Conservation (phyloP, 2,113 vertebrate genomes). For the Ciconia stormi region DNA sequence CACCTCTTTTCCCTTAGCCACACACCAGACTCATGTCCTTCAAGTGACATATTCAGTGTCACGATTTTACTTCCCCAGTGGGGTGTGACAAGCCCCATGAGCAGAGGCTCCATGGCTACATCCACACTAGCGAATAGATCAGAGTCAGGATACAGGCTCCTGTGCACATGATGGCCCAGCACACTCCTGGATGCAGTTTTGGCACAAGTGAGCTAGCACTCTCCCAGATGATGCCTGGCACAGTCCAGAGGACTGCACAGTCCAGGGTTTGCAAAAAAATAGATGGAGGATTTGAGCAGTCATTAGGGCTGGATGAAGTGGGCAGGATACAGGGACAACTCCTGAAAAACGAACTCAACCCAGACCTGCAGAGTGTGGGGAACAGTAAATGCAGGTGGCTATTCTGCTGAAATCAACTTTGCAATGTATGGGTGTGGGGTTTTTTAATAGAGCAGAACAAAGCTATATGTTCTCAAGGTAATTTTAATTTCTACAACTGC, state of each 20-base stretch:
- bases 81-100: background rate
- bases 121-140: background rate
- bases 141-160: background rate
- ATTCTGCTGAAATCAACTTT: background rate
- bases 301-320: background rate
- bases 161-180: background rate
- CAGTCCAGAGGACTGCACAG: background rate
- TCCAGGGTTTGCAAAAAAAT: background rate
- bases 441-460: background rate
- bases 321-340: background rate
- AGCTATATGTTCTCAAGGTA: background rate
- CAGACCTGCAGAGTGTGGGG: background rate
- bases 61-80: too few relatives aligned
- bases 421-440: fast-evolving
- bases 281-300: background rate
- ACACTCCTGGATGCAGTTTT: background rate
- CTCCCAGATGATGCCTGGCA: background rate
- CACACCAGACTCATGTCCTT: too few relatives aligned
- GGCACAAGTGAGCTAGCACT: background rate
- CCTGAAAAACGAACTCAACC: background rate
- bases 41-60: too few relatives aligned
- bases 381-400: background rate
- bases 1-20: too few relatives aligned
- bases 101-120: background rate
- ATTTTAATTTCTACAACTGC: background rate